These are phyloP conservation scores for Anolis sagrei DNA, from an alignment of 2,113 vertebrate species.

Conservation along the genomic window DNA sequence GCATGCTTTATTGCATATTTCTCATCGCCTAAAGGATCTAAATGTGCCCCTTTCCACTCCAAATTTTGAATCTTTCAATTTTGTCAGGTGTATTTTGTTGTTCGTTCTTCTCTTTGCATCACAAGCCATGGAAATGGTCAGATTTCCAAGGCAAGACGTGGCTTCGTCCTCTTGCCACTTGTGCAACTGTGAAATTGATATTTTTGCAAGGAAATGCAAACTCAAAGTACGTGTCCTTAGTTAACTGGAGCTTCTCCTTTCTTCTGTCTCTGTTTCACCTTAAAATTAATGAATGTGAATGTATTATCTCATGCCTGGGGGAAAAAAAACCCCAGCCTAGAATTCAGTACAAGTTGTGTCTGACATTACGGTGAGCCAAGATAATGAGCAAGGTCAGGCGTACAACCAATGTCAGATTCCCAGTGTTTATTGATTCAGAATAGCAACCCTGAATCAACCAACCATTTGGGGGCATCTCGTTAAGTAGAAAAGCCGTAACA, in stretches of 20 bases:
- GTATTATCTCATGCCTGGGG: not conserved
- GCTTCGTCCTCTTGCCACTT: not conserved
- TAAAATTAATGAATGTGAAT: not conserved
- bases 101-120: not conserved
- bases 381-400: not conserved
- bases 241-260: not conserved
- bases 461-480: not conserved
- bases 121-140: not conserved
- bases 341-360: not conserved
- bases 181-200: not conserved
- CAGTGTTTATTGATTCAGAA: not conserved
- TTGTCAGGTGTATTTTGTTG: not conserved
- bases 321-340: not conserved
- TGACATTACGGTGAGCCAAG: not conserved
- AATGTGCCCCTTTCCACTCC: too few species aligned
- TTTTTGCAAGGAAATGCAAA: not conserved
- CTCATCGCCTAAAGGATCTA: too few species aligned
- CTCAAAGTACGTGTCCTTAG: not conserved
- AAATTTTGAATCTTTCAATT: not conserved
- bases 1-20: not conserved
- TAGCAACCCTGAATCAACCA: not conserved
- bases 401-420: not conserved
- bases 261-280: not conserved
- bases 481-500: not conserved
- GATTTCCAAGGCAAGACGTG: not conserved